These are phyloP conservation scores for Lagorchestes hirsutus DNA, from an alignment of 2,797 vertebrate genomes.

Conservation along the genomic window DNA sequence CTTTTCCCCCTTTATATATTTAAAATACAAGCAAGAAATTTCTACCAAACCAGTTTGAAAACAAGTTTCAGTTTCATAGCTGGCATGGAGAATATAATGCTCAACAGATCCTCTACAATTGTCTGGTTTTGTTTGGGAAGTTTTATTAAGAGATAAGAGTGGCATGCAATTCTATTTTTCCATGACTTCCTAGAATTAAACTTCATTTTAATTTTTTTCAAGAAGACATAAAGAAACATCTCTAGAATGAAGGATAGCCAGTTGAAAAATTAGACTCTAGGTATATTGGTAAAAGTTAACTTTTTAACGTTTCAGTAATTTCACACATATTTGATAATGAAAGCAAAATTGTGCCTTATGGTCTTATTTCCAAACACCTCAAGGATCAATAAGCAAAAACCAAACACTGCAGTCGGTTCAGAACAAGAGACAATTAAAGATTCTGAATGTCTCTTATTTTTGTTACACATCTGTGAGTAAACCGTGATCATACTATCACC, in stretches of 20 bases:
- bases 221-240: conserved; percentile 20
- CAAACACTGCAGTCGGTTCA: conserved; percentile 46
- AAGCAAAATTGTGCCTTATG: conserved; percentile 62
- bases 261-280: conserved; percentile 58
- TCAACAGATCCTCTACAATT: conserved; percentile 10
- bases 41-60: conserved; percentile 58
- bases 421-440: conserved; percentile 34
- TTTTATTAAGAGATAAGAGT: conserved; percentile 53
- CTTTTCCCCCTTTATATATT: neutral
- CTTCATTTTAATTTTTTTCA: conserved; percentile 31
- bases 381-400: conserved; percentile 44
- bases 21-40: conserved; percentile 66
- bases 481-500: neutral
- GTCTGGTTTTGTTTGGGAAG: conserved; percentile 58
- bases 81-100: conserved; percentile 40
- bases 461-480: neutral
- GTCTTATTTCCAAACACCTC: conserved; percentile 63
- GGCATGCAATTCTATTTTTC: neutral
- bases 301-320: conserved; percentile 50
- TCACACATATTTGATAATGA: conserved; percentile 22
- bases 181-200: conserved; percentile 8
- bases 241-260: conserved; percentile 25
- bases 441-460: conserved; percentile 16
- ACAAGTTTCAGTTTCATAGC: conserved; percentile 50
- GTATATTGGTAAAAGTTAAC: conserved; percentile 63